Evolutionary conservation across 1,140 invertebrate genomes (phyloP), one percentile per base, ranked within the genome.

Genomic region (Lepidostoma basale): DNA sequence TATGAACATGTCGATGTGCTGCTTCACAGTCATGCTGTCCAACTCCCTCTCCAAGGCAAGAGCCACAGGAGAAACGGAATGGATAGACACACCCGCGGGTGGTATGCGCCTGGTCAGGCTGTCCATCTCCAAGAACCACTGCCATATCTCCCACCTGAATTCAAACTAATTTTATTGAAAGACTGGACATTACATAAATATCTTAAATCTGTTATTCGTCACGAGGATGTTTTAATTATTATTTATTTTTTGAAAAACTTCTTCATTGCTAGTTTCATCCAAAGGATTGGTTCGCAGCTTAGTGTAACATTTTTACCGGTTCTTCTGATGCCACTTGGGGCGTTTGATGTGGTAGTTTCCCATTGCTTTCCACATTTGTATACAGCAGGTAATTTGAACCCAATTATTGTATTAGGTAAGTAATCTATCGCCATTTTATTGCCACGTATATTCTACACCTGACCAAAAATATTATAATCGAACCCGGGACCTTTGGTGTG

Each of bases 71-170:
- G 56, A 60, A 16, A 56, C 16, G 36, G 56, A 10, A 0, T 40
- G 36, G 12, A 42, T 40, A 14, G 56, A 40, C 6, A 60, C 56
- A 9, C 56, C 56, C 9, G 36, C 39, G 12, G 56, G 56, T 3
- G 56, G 56, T 10, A 60, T 26, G 8, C 56, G 33, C 39, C 23
- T 40, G 8, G 36, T 25, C 56, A 60, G 14, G 56, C 56, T 60
- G 56, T 60, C 56, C 39, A 60, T 20, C 39, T 60, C 56, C 18
- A 20, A 8, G n/a, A 60, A 60, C 56, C 56, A 60, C n/a, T 60
- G 33, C 22, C 20, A 60, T 16, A 60, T 60, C 56, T 60, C 56
- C 56, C 56, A 60, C 20, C 56, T 60, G 39, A 9, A n/a, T 16
- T 5, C 6, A 33, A 33, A 5, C 5, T 5, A 33, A 12, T 6